phyloP scores from a whole-genome alignment of 2,888 invertebrate species.

The Mimachlamys varia region DNA sequence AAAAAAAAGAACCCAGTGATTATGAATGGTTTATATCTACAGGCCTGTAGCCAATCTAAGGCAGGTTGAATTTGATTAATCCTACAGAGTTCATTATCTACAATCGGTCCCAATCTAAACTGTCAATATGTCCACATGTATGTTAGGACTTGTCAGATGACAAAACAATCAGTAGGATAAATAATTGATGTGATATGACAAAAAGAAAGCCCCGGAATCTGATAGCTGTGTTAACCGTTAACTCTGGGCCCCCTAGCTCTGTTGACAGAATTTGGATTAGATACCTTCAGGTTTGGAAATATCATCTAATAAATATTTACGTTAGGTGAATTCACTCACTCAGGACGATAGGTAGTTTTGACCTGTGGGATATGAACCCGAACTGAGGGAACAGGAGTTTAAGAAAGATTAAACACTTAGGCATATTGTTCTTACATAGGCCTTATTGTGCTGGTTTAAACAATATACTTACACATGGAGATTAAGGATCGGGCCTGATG shows the following conservation, averaged over 20 bases:
- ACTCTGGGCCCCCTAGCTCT: background rate
- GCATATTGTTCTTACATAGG: background rate
- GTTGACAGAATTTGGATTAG: background rate
- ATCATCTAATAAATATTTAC: background rate
- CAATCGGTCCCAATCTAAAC: background rate
- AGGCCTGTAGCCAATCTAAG: background rate
- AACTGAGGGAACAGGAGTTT: background rate
- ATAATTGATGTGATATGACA: background rate
- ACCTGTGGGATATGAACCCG: background rate
- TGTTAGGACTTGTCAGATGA: background rate
- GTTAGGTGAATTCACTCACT: conserved; percentile 17
- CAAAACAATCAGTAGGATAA: background rate
- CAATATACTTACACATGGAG: conserved; percentile 23
- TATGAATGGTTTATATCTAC: background rate
- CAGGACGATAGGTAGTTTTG: background rate
- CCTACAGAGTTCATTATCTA: background rate
- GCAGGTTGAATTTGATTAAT: background rate
- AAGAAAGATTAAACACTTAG: conserved; percentile 18
- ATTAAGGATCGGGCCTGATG: background rate
- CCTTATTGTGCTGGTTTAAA: background rate
- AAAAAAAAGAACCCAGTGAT: background rate
- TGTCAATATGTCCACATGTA: conserved; percentile 11
- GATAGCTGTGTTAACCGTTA: background rate
- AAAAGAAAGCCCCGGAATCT: background rate
- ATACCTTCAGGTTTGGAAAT: background rate